Conservation (phyloP, 2,888 invertebrate genomes). For the Adelphocoris suturalis region DNA sequence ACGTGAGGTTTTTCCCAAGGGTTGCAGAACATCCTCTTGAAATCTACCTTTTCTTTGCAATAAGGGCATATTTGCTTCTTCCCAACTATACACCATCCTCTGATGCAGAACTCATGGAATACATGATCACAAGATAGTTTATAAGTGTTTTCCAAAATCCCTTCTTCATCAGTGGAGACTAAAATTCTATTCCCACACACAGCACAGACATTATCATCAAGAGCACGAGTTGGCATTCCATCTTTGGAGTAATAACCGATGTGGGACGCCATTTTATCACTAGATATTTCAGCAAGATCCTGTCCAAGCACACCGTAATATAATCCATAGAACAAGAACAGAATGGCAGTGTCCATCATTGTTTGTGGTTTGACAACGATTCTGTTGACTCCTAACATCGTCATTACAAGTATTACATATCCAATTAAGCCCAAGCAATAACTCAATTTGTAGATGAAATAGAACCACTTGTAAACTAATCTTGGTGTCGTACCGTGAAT, state of each 20-base stretch:
- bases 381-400: constrained; percentile 93
- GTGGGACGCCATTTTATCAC: constrained; percentile 98
- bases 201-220: constrained; percentile 96
- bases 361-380: constrained; percentile 88
- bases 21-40: constrained; percentile 93
- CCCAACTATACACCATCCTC: constrained; percentile 99
- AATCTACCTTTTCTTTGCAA: constrained; percentile 98
- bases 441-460: constrained; percentile 95
- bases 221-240: constrained; percentile 94
- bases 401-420: constrained; percentile 93
- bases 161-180: constrained; percentile 91
- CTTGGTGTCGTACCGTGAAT: constrained; percentile 95
- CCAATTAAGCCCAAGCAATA: constrained; percentile 93
- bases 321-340: constrained; percentile 96
- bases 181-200: constrained; percentile 96
- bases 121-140: constrained; percentile 96
- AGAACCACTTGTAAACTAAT: constrained; percentile 99
- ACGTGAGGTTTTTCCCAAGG: constrained; percentile 99
- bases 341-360: constrained; percentile 94
- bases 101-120: constrained; percentile 96
- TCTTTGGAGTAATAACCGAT: constrained; percentile 97
- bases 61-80: constrained; percentile 99
- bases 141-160: constrained; percentile 95
- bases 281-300: constrained; percentile 98
- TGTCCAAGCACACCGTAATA: constrained; percentile 98